Conservation (phyloP, 1,140 invertebrate species). For the Grapholita molesta region DNA sequence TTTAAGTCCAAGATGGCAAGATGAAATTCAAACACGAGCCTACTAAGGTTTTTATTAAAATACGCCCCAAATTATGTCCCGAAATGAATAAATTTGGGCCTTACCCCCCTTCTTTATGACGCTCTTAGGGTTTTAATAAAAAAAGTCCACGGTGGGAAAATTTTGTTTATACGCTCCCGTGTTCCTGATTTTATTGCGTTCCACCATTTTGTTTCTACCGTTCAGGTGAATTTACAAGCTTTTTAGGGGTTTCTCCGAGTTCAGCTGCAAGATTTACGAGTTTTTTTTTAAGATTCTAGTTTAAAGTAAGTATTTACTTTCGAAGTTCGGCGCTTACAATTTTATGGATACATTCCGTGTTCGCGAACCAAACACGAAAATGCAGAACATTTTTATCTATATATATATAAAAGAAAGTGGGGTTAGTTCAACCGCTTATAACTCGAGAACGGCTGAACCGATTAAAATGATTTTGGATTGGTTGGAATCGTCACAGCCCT, state of each 20-base stretch:
- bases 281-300: neutral
- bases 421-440: too few relatives aligned
- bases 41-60: constrained; percentile 36
- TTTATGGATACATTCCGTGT: too few relatives aligned
- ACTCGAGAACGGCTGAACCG: too few relatives aligned
- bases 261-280: neutral
- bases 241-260: neutral
- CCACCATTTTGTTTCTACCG: neutral
- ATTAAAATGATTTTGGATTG: too few relatives aligned
- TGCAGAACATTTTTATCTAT: too few relatives aligned
- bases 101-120: constrained; percentile 12
- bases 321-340: too few relatives aligned
- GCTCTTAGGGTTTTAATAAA: constrained; percentile 16
- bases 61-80: constrained; percentile 35
- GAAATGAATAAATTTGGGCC: constrained; percentile 40
- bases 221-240: constrained; percentile 11
- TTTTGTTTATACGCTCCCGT: constrained; percentile 11
- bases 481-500: too few relatives aligned
- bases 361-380: too few relatives aligned
- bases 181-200: constrained; percentile 15
- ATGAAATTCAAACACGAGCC: neutral
- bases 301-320: neutral
- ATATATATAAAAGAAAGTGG: too few relatives aligned
- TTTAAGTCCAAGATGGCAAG: neutral
- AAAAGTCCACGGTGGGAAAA: constrained; percentile 10